These are phyloP conservation scores for Rissa tridactyla DNA, from an alignment of 2,113 vertebrate genomes.

Conservation along the genomic window DNA sequence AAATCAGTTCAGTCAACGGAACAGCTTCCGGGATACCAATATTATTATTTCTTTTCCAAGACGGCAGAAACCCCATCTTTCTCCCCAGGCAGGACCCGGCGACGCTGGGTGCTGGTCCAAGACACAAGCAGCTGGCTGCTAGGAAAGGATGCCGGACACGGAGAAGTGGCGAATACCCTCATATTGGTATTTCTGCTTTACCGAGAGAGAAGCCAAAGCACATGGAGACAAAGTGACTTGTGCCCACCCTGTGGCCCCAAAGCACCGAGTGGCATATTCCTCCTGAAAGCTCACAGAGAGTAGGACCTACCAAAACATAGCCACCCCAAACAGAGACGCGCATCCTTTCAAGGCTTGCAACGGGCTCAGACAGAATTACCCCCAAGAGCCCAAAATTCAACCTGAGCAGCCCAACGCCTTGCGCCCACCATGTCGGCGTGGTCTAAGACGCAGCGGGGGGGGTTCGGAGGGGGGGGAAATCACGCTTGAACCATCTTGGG, in stretches of 20 bases:
- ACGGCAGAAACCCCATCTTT: not conserved
- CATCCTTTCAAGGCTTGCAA: too few relatives aligned
- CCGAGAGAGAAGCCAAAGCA: not conserved
- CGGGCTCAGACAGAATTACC: too few relatives aligned
- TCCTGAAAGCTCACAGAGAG: rapidly evolving
- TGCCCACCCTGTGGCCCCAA: not conserved
- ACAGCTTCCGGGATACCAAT: not conserved
- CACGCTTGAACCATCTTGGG: not conserved
- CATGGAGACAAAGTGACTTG: rapidly evolving
- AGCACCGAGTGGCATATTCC: not conserved
- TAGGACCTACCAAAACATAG: not conserved
- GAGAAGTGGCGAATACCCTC: not conserved
- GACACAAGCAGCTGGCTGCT: not conserved
- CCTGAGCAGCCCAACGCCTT: not conserved
- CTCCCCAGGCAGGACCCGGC: not conserved
- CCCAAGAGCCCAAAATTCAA: not conserved
- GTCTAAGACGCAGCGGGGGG: not conserved
- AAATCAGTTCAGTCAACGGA: not conserved
- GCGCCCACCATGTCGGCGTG: rapidly evolving
- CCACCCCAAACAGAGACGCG: not conserved
- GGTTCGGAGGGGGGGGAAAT: too few relatives aligned
- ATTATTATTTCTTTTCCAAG: not conserved
- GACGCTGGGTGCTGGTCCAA: not conserved
- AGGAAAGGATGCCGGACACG: not conserved
- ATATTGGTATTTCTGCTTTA: not conserved